These are phyloP conservation scores for Palythoa caribaeorum DNA, from an alignment of 92 coral and sea anemone species.

Conservation along the genomic window DNA sequence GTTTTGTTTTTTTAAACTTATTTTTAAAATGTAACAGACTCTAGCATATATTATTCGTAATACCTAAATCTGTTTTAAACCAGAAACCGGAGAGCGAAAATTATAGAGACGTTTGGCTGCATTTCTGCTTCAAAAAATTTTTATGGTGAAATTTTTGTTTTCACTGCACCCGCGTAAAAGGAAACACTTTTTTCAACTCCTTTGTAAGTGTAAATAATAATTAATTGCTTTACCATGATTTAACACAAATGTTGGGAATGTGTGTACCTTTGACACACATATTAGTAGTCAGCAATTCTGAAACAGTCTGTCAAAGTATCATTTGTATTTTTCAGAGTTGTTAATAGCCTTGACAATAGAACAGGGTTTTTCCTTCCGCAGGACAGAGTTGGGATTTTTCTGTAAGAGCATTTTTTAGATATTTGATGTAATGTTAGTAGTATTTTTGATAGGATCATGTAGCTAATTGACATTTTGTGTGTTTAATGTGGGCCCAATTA, in stretches of 20 bases:
- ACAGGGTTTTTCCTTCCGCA: slow-evolving; percentile 10
- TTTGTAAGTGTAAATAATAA: background rate
- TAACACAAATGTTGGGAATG: background rate
- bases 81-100: too few species aligned
- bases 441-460: slow-evolving; percentile 32
- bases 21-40: background rate
- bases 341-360: slow-evolving; percentile 1
- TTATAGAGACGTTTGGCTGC: too few species aligned
- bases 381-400: slow-evolving; percentile 8
- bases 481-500: slow-evolving; percentile 24
- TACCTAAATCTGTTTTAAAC: too few species aligned
- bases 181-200: background rate
- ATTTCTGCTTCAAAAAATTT: too few species aligned
- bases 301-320: background rate
- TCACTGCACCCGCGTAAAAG: background rate
- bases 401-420: slow-evolving; percentile 31
- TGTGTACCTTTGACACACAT: background rate
- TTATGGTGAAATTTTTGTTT: too few species aligned
- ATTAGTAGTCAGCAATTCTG: background rate
- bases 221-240: background rate
- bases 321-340: background rate
- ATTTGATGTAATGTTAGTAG: slow-evolving; percentile 27
- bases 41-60: background rate
- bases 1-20: background rate
- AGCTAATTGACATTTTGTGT: slow-evolving; percentile 45